Base-by-base conservation (phyloP, 2,113 vertebrate genomes). In the Gopherus evgoodei region DNA sequence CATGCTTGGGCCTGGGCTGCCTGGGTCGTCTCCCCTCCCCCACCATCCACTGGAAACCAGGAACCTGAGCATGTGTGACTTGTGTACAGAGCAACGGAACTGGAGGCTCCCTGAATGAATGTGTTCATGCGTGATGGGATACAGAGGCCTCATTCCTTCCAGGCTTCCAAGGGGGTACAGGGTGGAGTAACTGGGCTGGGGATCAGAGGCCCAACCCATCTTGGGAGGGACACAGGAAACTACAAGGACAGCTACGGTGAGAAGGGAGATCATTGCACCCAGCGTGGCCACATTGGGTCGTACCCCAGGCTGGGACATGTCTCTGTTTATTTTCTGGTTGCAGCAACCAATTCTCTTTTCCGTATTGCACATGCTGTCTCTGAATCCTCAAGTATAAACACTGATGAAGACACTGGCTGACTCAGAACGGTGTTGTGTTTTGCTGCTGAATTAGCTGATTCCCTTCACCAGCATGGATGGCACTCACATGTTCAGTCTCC, bases 11-110 rank as follows among this genome's bases (percentile, higher is more conserved):
- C 13, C 19, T 52, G 56, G 88, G 44, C 57, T 87, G 10, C 3
- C 4, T 27, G 22, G 5, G 35, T 2, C 7, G 17, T 53, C 27
- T 13, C 12, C 0, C 1, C 19, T 21, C 92, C 84, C 31, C 84
- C 0, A 50, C 50, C 13, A 1, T 50, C 0, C 5, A 47, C 19
- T 31, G 53, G 56, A 35, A 57, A 1, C 8, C 17, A n/a, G 56
- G 35, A 57, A 1, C 9, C 29, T 0, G 3, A 79, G 19, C n/a
- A 57, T 75, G 87, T 50, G 56, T 19, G 2, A 69, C 19, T 88
- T 69, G 44, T 49, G 49, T 17, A 56, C 59, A 21, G 47, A 0
- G 0, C 62, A 16, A 49, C 1, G 1, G 49, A 76, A 31, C 59
- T n/a, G 2, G 0, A 53, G 7, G 0, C 54, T 44, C 47, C 81